Base-by-base conservation (phyloP, 2,797 vertebrate genomes). In the Borostomias antarcticus region DNA sequence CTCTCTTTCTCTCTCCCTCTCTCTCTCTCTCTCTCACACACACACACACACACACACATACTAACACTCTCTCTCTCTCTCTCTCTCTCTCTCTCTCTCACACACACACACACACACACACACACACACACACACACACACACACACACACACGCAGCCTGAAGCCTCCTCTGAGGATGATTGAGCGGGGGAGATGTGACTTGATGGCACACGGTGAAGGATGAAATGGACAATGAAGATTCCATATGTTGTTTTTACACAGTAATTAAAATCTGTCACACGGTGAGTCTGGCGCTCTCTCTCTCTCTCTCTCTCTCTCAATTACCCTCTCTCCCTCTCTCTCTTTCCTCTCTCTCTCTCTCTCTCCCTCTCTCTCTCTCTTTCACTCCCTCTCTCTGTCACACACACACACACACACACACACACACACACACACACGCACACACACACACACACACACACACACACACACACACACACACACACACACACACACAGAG, bases 181-280 rank as follows among this genome's bases (percentile, higher is more conserved):
- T 77, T 83, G 89, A 90, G 82, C 86, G 85, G 89, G 88, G 87
- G 86, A 91, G 89, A 91, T 90, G 73, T 82, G 86, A 89, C 86
- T 92, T 91, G 91, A 91, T 90, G 78, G 87, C 89, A 90, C 90
- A 89, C 86, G 90, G 87, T 89, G 92, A 93, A 89, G 90, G 89
- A 92, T 92, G 92, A 94, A 93, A 94, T 92, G 92, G 93, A 93
- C 93, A 94, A 93, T 94, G 92, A 94, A 93, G 90, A 89, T 92
- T 93, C 92, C 94, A 94, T 94, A 94, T 95, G 93, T 88, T 94
- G 90, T 91, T 91, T 92, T 93, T 91, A 90, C 62, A 82, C 92
- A 91, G 92, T 94, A 94, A 95, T 95, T 95, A 94, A 89, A 93
- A 89, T 90, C 92, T 89, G 93, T 93, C 89, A 90, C 91, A 92